Evolutionary conservation across 2,113 vertebrate genomes (phyloP).

Genomic region (Thamnophis sirtalis): DNA sequence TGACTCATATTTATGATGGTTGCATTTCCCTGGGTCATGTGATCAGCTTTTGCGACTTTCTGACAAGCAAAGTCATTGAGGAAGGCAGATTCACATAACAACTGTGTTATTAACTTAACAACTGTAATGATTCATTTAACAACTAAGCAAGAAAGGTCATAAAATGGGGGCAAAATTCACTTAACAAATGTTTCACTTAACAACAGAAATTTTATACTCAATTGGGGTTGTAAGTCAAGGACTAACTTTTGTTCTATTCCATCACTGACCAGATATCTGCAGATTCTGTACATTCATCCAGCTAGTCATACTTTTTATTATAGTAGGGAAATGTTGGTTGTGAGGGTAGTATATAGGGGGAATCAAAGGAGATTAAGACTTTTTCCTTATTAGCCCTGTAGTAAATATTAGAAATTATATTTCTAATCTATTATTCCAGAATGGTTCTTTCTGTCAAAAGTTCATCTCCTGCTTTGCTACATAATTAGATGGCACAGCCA

Average conservation of each 20-base stretch:
- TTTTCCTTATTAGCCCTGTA: not conserved
- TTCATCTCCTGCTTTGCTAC: not conserved
- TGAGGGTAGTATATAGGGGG: not conserved
- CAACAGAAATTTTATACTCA: not conserved
- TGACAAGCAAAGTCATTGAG: too few species aligned
- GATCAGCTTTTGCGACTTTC: not conserved
- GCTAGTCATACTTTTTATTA: not conserved
- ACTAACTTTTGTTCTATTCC: not conserved
- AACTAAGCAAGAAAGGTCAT: too few species aligned
- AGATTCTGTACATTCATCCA: not conserved
- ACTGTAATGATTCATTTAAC: too few species aligned
- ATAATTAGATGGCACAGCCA: not conserved
- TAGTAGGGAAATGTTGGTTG: not conserved
- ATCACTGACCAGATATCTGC: not conserved
- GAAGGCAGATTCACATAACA: not conserved
- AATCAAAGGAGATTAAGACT: not conserved
- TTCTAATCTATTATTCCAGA: not conserved
- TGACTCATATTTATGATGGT: too few species aligned
- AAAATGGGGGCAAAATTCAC: too few species aligned
- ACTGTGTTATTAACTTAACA: not conserved
- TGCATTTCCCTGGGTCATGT: not conserved
- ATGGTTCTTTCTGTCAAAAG: constrained; percentile 1
- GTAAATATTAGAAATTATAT: not conserved
- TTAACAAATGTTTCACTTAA: too few species aligned
- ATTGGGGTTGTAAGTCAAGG: not conserved